These are phyloP conservation scores for Philopedon plagiatum DNA, from an alignment of 2,888 invertebrate species.

Conservation along the genomic window DNA sequence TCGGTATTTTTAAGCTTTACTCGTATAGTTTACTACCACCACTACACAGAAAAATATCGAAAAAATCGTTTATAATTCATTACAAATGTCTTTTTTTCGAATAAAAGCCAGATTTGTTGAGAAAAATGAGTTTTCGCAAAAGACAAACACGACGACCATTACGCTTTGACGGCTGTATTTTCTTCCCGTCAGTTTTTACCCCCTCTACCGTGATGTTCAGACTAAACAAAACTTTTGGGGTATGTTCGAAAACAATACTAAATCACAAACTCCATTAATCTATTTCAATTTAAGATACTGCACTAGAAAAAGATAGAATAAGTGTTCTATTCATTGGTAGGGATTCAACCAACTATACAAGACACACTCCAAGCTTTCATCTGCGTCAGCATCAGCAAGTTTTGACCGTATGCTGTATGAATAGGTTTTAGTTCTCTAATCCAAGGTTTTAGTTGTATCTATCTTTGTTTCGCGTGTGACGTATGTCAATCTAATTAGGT, in stretches of 20 bases:
- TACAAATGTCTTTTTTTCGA: conserved; percentile 25
- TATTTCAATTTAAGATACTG: not conserved
- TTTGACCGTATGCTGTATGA: too few species aligned
- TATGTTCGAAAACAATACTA: not conserved
- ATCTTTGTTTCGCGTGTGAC: too few species aligned
- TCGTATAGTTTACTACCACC: not conserved
- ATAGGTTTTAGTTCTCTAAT: too few species aligned
- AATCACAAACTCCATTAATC: not conserved
- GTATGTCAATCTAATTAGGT: too few species aligned
- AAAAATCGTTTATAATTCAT: conserved; percentile 19
- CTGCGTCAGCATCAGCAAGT: not conserved
- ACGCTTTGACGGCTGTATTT: conserved; percentile 55
- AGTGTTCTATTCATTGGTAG: not conserved
- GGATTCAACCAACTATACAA: not conserved
- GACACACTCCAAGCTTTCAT: not conserved
- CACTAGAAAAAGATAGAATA: not conserved
- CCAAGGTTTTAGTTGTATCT: too few species aligned
- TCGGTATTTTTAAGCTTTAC: conserved; percentile 10
- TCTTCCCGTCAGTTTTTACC: conserved; percentile 53
- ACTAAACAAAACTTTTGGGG: conserved; percentile 17
- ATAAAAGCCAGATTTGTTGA: conserved; percentile 17
- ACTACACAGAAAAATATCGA: not conserved
- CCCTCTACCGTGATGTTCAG: conserved; percentile 25
- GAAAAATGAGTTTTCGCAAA: conserved; percentile 40
- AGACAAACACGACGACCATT: conserved; percentile 54